Conservation (phyloP, 1,140 invertebrate species). For the Euglossa dilemma region DNA sequence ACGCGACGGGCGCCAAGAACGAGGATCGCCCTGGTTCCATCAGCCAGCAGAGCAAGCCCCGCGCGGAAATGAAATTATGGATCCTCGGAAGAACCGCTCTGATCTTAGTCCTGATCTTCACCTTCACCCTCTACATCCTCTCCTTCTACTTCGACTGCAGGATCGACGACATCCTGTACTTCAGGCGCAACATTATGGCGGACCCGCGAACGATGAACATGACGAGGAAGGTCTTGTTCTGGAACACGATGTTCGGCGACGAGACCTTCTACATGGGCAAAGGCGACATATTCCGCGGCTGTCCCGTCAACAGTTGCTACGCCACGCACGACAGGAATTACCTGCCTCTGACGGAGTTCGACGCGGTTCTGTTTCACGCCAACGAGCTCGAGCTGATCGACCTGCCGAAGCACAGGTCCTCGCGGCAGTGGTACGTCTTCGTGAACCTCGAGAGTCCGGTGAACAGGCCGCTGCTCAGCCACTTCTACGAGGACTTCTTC, state of each 20-base stretch:
- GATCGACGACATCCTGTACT: background rate
- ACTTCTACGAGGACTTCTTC: conserved; percentile 75
- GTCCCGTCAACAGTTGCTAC: conserved; percentile 64
- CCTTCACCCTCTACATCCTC: conserved; percentile 29
- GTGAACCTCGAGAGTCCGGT: conserved; percentile 73
- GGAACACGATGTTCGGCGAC: conserved; percentile 70
- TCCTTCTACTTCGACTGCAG: conserved; percentile 13
- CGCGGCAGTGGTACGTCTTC: conserved; percentile 70
- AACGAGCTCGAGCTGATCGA: conserved; percentile 56
- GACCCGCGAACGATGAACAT: background rate
- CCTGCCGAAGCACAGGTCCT: conserved; percentile 51
- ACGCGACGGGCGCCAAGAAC: background rate
- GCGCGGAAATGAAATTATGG: conserved; percentile 30
- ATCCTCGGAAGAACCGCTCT: conserved; percentile 7
- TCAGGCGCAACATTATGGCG: background rate
- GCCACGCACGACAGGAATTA: conserved; percentile 47
- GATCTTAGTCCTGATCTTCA: conserved; percentile 7
- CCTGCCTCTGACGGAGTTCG: conserved; percentile 56
- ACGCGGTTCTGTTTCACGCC: conserved; percentile 72
- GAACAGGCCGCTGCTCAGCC: conserved; percentile 59
- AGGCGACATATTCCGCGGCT: conserved; percentile 61
- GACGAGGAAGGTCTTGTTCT: conserved; percentile 70
- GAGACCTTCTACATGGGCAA: conserved; percentile 69
- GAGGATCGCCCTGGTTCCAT: background rate
- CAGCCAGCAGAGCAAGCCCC: background rate